Evolutionary conservation across 2,797 vertebrate genomes (phyloP), one percentile per base, ranked within the genome.

Genomic region (Vultur gryphus): DNA sequence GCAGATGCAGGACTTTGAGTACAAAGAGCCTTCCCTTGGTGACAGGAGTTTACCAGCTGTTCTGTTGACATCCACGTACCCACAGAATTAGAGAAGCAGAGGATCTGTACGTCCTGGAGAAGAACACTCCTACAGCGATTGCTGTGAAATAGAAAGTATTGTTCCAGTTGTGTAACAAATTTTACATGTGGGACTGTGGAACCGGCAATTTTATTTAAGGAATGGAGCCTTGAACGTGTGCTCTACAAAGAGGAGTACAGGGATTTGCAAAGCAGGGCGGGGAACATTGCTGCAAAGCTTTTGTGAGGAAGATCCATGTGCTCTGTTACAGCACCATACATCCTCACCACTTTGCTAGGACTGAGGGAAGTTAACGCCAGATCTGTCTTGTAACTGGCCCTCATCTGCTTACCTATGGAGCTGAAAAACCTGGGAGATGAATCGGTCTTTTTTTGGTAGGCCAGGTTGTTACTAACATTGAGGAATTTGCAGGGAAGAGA

Each of bases 341-440:
- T 48, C 44, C 65, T 80, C 51, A 8, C 28, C 37, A 5, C 25
- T 59, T 55, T 0, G 0, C 13, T 0, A 21, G 76, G 48, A 24
- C 61, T 28, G 44, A 13, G n/a, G 67, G 35, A 26, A 33, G 35
- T 54, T 37, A 10, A 10, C 1, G 0, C 16, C 69, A 13, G 25
- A 15, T 51, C 31, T 29, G 4, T 43, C 29, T 18, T 59, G 3
- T 14, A 67, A 54, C 55, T 28, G 28, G 33, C 24, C 20, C 25
- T 84, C 20, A 29, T 26, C n/a, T 21, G 54, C 29, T 61, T 46
- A 10, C 8, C 21, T 49, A 1, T 28, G 37, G 49, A 4, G 4
- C 51, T 79, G 67, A 51, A 65, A 85, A 76, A 31, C n/a, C 17
- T 29, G 52, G 15, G 28, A 76, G 41, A 5, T 11, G 3, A 64